These are phyloP conservation scores for Caloenas nicobarica DNA, from an alignment of 2,113 vertebrate genomes.

Conservation along the genomic window DNA sequence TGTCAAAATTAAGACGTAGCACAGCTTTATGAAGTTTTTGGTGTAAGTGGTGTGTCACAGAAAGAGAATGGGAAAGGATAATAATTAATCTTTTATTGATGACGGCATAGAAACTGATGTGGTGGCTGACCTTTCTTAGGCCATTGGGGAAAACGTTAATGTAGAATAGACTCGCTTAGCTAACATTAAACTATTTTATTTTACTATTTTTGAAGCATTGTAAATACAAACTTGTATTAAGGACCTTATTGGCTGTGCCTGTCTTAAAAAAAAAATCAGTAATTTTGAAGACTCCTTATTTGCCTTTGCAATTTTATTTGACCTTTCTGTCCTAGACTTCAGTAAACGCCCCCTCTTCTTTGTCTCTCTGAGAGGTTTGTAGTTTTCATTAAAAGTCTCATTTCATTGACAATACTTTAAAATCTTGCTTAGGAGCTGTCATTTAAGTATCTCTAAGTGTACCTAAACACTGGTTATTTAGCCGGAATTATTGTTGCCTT, in stretches of 20 bases:
- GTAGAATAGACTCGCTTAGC: neutral
- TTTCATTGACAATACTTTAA: neutral
- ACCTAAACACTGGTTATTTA: neutral
- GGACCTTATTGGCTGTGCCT: neutral
- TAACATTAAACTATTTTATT: neutral
- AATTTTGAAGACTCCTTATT: neutral
- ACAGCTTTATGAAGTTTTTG: neutral
- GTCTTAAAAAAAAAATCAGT: neutral
- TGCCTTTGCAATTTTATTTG: neutral
- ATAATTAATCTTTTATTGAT: neutral
- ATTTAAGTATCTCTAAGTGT: neutral
- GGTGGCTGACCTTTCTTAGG: neutral
- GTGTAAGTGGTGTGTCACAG: neutral
- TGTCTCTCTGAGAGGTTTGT: neutral
- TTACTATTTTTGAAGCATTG: neutral
- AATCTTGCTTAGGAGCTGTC: neutral
- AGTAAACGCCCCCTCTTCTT: neutral
- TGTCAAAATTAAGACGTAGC: neutral
- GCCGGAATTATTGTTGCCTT: neutral
- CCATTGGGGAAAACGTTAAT: neutral
- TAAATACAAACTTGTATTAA: neutral
- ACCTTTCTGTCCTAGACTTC: neutral
- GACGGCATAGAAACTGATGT: neutral
- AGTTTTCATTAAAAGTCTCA: neutral
- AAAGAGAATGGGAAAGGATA: neutral